These are phyloP conservation scores for Silurus lanzhouensis DNA, from an alignment of 2,797 vertebrate genomes.

Conservation along the genomic window DNA sequence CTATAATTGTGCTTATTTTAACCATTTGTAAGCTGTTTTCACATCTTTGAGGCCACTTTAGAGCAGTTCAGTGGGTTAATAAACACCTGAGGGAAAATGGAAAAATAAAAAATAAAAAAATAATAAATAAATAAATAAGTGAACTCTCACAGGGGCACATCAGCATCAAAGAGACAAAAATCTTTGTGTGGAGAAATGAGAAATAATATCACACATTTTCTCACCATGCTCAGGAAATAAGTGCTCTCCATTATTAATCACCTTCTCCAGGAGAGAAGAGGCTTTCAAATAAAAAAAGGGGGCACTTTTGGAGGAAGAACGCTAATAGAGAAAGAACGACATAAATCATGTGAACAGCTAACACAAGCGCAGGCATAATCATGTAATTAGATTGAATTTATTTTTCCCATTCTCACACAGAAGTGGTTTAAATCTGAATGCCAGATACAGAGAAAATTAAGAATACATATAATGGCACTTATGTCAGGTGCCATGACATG, in stretches of 20 bases:
- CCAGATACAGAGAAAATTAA: slow-evolving; percentile 36
- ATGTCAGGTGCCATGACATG: slow-evolving; percentile 8
- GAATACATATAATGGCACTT: slow-evolving; percentile 25
- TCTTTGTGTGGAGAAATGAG: slow-evolving; percentile 24
- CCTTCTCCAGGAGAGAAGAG: slow-evolving; percentile 22
- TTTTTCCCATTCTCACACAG: slow-evolving; percentile 60
- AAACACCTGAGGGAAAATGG: background rate
- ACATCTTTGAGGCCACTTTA: background rate
- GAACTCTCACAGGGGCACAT: too few relatives aligned
- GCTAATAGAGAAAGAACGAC: slow-evolving; percentile 45
- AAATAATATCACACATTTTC: slow-evolving; percentile 35
- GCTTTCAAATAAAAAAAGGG: slow-evolving; percentile 46
- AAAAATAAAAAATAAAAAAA: background rate
- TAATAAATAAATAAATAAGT: background rate
- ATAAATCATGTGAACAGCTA: slow-evolving; percentile 46
- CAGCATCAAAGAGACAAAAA: slow-evolving; percentile 16
- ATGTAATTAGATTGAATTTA: slow-evolving; percentile 60
- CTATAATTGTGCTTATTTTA: slow-evolving; percentile 5
- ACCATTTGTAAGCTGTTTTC: background rate
- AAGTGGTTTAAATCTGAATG: slow-evolving; percentile 50
- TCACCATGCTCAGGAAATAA: slow-evolving; percentile 29
- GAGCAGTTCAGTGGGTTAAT: background rate
- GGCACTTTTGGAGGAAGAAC: slow-evolving; percentile 35
- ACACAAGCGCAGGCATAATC: slow-evolving; percentile 41
- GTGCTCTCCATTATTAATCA: slow-evolving; percentile 47